Conservation (phyloP, 2,797 vertebrate genomes). For the Sebastes baramenuke region DNA sequence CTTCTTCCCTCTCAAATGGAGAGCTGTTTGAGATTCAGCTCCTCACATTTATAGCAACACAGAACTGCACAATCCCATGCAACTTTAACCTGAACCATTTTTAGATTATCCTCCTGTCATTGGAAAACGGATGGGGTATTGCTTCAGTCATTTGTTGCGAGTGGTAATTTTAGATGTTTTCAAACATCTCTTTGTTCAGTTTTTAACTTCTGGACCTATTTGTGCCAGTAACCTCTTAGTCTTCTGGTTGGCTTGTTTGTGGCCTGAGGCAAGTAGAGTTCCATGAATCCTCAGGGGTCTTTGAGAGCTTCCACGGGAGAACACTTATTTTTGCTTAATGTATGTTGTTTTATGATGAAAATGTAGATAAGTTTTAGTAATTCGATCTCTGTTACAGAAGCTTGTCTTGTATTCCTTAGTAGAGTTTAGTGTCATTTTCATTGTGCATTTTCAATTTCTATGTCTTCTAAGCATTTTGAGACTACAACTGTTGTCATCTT, state of each 20-base stretch:
- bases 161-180: background rate
- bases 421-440: background rate
- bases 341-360: background rate
- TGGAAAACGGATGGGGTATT: background rate
- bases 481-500: background rate
- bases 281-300: background rate
- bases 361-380: too few species aligned
- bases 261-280: too few species aligned
- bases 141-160: background rate
- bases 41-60: conserved; percentile 2
- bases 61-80: background rate
- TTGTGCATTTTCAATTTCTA: background rate
- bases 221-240: background rate
- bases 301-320: background rate
- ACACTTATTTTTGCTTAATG: background rate
- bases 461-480: background rate
- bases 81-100: conserved; percentile 10
- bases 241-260: background rate
- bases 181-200: background rate
- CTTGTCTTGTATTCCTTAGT: background rate
- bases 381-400: background rate
- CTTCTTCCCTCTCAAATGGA: conserved; percentile 30
- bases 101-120: background rate
- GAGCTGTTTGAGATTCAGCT: conserved; percentile 42
- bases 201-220: background rate